A percentile compares a stretch with the other conserved stretches of the same genome.
phyloP scores from a whole-genome alignment of 2,797 vertebrate genomes.

The Fratercula arctica region DNA sequence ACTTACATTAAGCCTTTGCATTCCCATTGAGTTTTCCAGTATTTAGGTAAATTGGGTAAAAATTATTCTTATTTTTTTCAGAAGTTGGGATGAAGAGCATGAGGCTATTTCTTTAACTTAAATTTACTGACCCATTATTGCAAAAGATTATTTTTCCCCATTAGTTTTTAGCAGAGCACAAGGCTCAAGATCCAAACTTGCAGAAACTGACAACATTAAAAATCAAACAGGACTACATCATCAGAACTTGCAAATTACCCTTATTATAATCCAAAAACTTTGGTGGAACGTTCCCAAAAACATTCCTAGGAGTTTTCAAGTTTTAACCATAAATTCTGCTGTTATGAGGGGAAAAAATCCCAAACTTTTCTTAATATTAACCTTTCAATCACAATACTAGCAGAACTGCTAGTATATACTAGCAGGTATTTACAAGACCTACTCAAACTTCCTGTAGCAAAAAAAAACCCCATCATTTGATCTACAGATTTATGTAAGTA shows the following conservation, averaged over 20 bases:
- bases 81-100: not conserved
- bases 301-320: not conserved
- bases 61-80: not conserved
- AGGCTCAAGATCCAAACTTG: not conserved
- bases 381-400: not conserved
- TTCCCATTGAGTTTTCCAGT: not conserved
- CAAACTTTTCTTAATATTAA: not conserved
- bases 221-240: not conserved
- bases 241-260: not conserved
- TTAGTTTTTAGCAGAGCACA: not conserved
- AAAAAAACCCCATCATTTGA: not conserved
- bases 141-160: not conserved
- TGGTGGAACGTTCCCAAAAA: fast-evolving
- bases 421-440: not conserved
- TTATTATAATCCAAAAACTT: not conserved
- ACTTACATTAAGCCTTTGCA: not conserved
- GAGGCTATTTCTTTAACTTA: not conserved
- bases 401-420: not conserved
- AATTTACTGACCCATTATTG: not conserved
- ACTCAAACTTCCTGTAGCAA: not conserved
- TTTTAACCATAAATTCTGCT: not conserved
- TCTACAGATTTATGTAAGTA: not conserved
- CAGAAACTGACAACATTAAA: not conserved
- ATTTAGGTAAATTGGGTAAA: not conserved
- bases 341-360: not conserved